These are phyloP conservation scores for Siniperca scherzeri DNA, from an alignment of 2,797 vertebrate genomes.

Conservation along the genomic window DNA sequence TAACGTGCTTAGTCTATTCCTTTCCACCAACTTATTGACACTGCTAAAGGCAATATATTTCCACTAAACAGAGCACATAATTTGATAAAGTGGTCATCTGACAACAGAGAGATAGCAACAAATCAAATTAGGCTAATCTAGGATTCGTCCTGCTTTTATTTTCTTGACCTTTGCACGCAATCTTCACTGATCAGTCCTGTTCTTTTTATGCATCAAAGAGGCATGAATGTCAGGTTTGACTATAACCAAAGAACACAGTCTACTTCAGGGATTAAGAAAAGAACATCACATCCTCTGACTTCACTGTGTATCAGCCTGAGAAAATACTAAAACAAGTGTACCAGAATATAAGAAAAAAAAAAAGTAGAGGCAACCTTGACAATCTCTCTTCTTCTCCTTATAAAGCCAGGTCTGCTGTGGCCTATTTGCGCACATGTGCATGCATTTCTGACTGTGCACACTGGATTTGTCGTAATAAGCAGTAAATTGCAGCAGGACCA, in stretches of 20 bases:
- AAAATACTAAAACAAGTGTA: constrained; percentile 53
- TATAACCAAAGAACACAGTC: constrained; percentile 42
- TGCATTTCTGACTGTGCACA: constrained; percentile 12
- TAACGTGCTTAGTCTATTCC: not conserved
- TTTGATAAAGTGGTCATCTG: constrained; percentile 54
- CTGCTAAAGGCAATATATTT: constrained; percentile 26
- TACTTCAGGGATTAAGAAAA: constrained; percentile 59
- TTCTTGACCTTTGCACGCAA: constrained; percentile 48
- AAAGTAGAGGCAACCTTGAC: constrained; percentile 2
- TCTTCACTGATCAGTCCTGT: constrained; percentile 31
- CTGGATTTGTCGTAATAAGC: constrained; percentile 39
- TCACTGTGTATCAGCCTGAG: constrained; percentile 49
- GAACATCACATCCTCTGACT: constrained; percentile 56
- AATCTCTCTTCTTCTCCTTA: constrained; percentile 61
- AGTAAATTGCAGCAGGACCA: constrained; percentile 10
- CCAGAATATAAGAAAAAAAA: constrained; percentile 16
- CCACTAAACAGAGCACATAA: constrained; percentile 57
- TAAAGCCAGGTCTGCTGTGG: constrained; percentile 60
- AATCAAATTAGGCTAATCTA: constrained; percentile 40
- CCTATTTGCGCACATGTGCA: constrained; percentile 22
- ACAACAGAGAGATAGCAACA: constrained; percentile 43
- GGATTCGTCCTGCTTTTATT: constrained; percentile 33
- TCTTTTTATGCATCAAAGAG: constrained; percentile 53
- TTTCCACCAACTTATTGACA: constrained; percentile 19
- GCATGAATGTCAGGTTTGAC: constrained; percentile 48